Conservation (phyloP, 2,888 invertebrate genomes). For the Platycheirus albimanus region DNA sequence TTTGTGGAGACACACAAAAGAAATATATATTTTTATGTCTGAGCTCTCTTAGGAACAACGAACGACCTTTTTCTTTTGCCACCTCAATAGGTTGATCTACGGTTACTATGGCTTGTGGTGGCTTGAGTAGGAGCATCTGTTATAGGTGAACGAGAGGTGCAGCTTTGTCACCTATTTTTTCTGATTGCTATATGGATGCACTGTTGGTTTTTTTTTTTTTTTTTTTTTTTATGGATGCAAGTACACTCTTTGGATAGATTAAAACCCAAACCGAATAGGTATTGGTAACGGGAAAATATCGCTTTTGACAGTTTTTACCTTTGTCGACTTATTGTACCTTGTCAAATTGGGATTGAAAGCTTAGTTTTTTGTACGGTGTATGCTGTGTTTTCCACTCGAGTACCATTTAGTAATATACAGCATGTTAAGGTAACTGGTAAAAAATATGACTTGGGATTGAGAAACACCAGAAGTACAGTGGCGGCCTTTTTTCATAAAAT, state of each 20-base stretch:
- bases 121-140: conserved; percentile 17
- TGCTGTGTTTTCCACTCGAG: too few relatives aligned
- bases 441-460: too few relatives aligned
- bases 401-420: too few relatives aligned
- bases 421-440: too few relatives aligned
- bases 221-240: background rate
- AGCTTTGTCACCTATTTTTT: conserved; percentile 51
- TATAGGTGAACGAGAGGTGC: conserved; percentile 42
- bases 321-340: background rate
- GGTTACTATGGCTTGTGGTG: conserved; percentile 17
- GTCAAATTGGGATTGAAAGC: background rate
- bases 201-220: conserved; percentile 5
- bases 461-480: too few relatives aligned
- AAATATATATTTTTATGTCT: conserved; percentile 27
- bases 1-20: conserved; percentile 62
- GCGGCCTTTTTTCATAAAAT: too few relatives aligned
- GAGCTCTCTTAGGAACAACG: too few relatives aligned
- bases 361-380: too few relatives aligned
- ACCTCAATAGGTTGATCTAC: conserved; percentile 65
- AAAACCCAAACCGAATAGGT: background rate
- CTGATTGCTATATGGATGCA: background rate
- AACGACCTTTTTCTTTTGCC: conserved; percentile 67
- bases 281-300: background rate
- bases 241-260: background rate
- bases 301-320: background rate